These are phyloP conservation scores for Anabacerthia variegaticeps DNA, from an alignment of 2,797 vertebrate species.

Conservation along the genomic window DNA sequence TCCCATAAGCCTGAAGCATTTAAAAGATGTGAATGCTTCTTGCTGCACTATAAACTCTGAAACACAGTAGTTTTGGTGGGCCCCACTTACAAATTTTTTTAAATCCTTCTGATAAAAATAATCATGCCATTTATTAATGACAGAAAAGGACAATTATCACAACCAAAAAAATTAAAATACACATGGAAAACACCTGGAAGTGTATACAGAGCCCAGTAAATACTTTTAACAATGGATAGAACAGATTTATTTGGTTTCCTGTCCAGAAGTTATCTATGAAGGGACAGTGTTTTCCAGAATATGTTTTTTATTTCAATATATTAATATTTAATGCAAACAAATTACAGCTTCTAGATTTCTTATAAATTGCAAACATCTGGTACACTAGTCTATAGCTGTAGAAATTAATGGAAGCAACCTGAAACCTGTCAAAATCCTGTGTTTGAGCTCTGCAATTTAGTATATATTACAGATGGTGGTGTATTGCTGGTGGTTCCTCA, in stretches of 20 bases:
- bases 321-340: conserved; percentile 54
- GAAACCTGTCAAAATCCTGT: conserved; percentile 12
- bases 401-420: conserved; percentile 16
- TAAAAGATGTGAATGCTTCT: not conserved
- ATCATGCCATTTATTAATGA: not conserved
- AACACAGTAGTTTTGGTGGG: not conserved
- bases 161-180: not conserved
- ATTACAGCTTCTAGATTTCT: conserved; percentile 13
- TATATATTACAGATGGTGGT: not conserved
- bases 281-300: not conserved
- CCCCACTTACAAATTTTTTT: accelerated
- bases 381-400: not conserved
- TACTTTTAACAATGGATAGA: not conserved
- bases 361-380: conserved; percentile 31
- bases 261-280: not conserved
- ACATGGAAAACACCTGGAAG: not conserved
- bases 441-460: not conserved
- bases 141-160: not conserved
- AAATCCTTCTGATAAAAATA: not conserved
- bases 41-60: not conserved
- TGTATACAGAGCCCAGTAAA: not conserved
- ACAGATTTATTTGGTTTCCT: not conserved
- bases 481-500: not conserved
- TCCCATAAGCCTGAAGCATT: not conserved
- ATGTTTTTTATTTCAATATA: conserved; percentile 27